A percentile compares a stretch with the other conserved stretches of the same genome.
Evolutionary conservation across 2,797 vertebrate genomes (phyloP).

Genomic region (Epinephelus coioides): DNA sequence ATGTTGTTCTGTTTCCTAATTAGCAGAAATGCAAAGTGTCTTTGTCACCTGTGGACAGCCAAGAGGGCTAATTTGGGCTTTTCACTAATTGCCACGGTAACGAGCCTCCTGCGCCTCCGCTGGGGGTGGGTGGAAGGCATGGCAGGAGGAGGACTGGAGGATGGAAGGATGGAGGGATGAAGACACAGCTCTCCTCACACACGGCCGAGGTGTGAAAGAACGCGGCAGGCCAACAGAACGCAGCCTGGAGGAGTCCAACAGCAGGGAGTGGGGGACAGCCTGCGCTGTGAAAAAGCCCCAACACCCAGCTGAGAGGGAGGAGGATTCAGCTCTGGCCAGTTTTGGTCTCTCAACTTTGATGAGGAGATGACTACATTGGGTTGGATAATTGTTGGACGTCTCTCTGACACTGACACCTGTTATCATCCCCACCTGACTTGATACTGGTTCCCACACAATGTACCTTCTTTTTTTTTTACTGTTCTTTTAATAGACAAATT

Average conservation of each 20-base stretch:
- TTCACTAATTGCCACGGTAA: constrained; percentile 91
- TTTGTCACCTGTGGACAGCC: constrained; percentile 90
- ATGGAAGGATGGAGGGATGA: constrained; percentile 83
- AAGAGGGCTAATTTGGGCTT: constrained; percentile 90
- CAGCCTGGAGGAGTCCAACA: constrained; percentile 87
- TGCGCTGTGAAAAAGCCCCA: constrained; percentile 86
- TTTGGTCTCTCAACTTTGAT: constrained; percentile 78
- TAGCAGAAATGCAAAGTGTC: constrained; percentile 89
- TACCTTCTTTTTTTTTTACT: constrained; percentile 27
- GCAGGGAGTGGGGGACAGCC: constrained; percentile 85
- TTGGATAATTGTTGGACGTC: constrained; percentile 70
- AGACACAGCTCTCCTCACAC: constrained; percentile 86
- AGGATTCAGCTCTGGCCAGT: constrained; percentile 80
- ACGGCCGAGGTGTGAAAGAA: constrained; percentile 88
- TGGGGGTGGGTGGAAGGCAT: constrained; percentile 85
- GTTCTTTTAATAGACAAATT: constrained; percentile 67
- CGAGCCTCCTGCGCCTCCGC: constrained; percentile 88
- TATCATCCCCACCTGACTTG: constrained; percentile 63
- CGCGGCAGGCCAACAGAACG: constrained; percentile 86
- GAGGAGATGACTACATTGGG: constrained; percentile 71
- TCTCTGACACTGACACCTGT: constrained; percentile 76
- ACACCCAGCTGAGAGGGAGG: constrained; percentile 83
- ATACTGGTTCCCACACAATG: constrained; percentile 57
- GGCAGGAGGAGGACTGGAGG: constrained; percentile 85
- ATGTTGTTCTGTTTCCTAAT: constrained; percentile 89